Percentiles rank a stretch among this genome's conserved stretches.
Conservation (phyloP, 2,888 invertebrate species). For the Andrena hattorfiana region DNA sequence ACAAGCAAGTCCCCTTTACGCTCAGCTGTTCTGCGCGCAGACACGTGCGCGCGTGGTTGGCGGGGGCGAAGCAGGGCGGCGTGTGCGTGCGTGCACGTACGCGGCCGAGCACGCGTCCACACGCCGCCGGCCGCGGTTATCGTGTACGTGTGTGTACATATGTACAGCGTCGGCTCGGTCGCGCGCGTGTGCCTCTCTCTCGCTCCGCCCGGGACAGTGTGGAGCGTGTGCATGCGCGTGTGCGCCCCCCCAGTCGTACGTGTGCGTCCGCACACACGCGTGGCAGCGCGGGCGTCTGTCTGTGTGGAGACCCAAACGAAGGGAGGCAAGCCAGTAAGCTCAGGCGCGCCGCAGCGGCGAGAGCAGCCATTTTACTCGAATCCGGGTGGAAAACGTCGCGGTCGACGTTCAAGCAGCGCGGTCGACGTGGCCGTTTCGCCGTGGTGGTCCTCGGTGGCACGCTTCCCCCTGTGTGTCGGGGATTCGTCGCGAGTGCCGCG, state of each 20-base stretch:
- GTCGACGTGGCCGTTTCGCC: conserved; percentile 27
- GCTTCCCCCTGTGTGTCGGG: neutral
- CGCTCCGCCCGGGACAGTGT: neutral
- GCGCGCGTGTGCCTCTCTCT: conserved; percentile 21
- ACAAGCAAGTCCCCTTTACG: conserved; percentile 66
- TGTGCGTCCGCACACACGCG: conserved; percentile 61
- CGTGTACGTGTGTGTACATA: conserved; percentile 23
- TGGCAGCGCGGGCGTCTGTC: conserved; percentile 66
- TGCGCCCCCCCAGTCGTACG: conserved; percentile 61
- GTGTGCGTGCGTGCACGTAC: conserved; percentile 47
- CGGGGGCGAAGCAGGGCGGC: conserved; percentile 61
- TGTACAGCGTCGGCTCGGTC: conserved; percentile 23
- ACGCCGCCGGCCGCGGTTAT: conserved; percentile 28
- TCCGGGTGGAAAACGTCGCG: conserved; percentile 77
- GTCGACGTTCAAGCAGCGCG: conserved; percentile 42
- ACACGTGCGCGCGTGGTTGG: conserved; percentile 82
- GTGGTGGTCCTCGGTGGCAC: neutral
- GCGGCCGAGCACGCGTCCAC: conserved; percentile 44
- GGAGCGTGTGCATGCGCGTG: conserved; percentile 61
- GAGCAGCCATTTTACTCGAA: conserved; percentile 84
- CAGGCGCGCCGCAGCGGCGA: conserved; percentile 84
- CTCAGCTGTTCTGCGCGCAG: conserved; percentile 84
- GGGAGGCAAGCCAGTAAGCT: conserved; percentile 84
- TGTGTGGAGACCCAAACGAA: conserved; percentile 83
- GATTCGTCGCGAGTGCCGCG: conserved; percentile 37